These are phyloP conservation scores for Acestrorhynchus altus DNA, from an alignment of 2,797 vertebrate species.

Conservation along the genomic window DNA sequence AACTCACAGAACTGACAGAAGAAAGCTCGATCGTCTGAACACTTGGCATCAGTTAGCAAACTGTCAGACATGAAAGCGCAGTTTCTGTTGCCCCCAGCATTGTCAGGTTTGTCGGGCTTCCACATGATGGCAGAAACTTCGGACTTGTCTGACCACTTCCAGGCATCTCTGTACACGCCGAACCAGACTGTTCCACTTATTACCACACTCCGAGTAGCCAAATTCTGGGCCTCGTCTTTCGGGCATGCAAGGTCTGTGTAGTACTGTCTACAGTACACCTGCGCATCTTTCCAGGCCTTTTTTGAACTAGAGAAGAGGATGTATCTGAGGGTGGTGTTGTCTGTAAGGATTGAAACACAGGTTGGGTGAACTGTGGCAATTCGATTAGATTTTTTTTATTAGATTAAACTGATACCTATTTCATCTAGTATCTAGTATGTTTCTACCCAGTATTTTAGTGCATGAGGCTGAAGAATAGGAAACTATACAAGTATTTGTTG, in stretches of 20 bases:
- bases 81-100: fast-evolving
- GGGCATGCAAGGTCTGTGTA: neutral
- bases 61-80: neutral
- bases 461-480: too few species aligned
- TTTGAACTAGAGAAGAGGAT: neutral
- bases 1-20: neutral
- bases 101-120: neutral
- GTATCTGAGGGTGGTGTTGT: neutral
- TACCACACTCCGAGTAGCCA: constrained; percentile 61
- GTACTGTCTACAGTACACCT: neutral
- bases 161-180: constrained; percentile 54
- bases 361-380: neutral
- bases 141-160: neutral
- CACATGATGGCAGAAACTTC: constrained; percentile 44
- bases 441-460: too few species aligned
- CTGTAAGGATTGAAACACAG: neutral
- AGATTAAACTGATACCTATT: too few species aligned
- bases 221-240: constrained; percentile 66
- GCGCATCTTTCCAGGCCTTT: neutral
- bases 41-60: neutral
- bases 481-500: too few species aligned
- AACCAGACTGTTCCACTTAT: constrained; percentile 33
- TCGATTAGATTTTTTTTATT: too few species aligned
- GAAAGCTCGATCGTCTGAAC: neutral
- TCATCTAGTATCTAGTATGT: too few species aligned